These are phyloP conservation scores for Petrolisthes cinctipes DNA, from an alignment of 2,888 invertebrate genomes.

Conservation along the genomic window DNA sequence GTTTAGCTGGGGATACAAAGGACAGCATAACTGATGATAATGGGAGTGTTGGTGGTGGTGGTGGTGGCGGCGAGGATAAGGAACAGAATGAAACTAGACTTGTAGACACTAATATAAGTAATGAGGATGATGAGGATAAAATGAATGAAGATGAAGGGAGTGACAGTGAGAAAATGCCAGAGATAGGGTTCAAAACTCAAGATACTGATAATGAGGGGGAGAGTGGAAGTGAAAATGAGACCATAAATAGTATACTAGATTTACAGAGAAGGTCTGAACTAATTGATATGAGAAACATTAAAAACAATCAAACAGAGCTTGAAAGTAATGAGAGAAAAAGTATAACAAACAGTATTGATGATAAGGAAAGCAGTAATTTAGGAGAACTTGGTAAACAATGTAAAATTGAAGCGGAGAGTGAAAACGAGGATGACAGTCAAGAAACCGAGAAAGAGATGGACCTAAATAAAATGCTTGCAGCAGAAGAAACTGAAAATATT, in stretches of 20 bases:
- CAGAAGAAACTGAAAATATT: neutral
- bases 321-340: neutral
- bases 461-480: neutral
- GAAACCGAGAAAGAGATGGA: neutral
- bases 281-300: neutral
- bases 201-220: neutral
- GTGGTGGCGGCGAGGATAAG: slow-evolving; percentile 13
- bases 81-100: slow-evolving; percentile 16
- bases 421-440: neutral
- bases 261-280: neutral
- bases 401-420: neutral
- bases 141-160: slow-evolving; percentile 52
- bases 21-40: neutral
- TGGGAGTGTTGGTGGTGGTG: neutral
- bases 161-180: slow-evolving; percentile 18
- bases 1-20: neutral
- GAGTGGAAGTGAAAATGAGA: slow-evolving; percentile 6
- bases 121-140: slow-evolving; percentile 43
- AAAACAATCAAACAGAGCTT: neutral
- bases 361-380: neutral
- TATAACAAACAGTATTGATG: neutral
- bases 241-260: neutral
- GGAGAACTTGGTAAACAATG: neutral
- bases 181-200: slow-evolving; percentile 18
- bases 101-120: slow-evolving; percentile 51